phyloP scores from a whole-genome alignment of 2,888 invertebrate species.

The Cistogaster globosa region DNA sequence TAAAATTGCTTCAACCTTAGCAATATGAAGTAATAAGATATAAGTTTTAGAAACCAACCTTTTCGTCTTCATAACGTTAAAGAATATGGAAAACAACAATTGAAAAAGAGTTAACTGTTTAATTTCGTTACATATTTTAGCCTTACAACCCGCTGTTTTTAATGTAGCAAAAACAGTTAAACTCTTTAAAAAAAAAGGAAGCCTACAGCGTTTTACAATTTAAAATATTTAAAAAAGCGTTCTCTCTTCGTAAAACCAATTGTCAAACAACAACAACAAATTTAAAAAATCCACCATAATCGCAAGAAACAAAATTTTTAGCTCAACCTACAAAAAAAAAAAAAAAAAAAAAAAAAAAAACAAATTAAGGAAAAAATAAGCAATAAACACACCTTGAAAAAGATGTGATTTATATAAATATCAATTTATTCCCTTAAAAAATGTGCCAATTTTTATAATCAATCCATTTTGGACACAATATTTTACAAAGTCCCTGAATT shows the following conservation, averaged over 20 bases:
- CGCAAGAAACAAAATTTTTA: not conserved
- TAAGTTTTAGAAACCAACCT: slow-evolving; percentile 18
- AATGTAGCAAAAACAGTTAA: slow-evolving; percentile 48
- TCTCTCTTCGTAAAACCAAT: slow-evolving; percentile 59
- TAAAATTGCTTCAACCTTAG: slow-evolving; percentile 85
- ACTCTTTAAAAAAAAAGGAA: slow-evolving; percentile 26
- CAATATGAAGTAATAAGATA: slow-evolving; percentile 73
- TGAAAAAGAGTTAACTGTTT: slow-evolving; percentile 54
- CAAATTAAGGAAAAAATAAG: not conserved
- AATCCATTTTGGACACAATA: slow-evolving; percentile 10
- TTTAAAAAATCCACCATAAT: not conserved
- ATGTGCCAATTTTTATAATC: slow-evolving; percentile 15
- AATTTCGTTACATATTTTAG: slow-evolving; percentile 33
- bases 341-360: slow-evolving; percentile 15
- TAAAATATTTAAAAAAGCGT: slow-evolving; percentile 35
- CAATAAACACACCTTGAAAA: not conserved
- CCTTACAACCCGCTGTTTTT: not conserved
- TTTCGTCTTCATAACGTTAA: slow-evolving; percentile 40
- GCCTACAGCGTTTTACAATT: not conserved
- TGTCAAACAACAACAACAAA: slow-evolving; percentile 7
- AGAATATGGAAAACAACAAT: slow-evolving; percentile 41
- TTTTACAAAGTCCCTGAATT: not conserved
- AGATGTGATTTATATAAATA: slow-evolving; percentile 20
- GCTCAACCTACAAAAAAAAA: slow-evolving; percentile 12
- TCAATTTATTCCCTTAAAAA: slow-evolving; percentile 49